phyloP scores from a whole-genome alignment of 2,113 vertebrate species.

The Conger conger region DNA sequence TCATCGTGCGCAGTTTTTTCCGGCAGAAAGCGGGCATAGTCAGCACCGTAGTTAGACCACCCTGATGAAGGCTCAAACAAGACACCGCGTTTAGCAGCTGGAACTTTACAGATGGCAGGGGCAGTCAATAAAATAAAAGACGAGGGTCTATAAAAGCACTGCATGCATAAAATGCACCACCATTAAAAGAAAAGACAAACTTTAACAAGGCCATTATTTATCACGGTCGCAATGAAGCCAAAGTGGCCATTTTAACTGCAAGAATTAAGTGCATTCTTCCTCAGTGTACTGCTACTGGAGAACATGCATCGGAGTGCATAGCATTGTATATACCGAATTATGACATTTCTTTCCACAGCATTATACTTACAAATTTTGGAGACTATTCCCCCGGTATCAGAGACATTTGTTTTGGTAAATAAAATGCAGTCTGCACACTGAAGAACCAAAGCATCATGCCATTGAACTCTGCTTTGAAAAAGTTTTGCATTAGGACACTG shows the following conservation, averaged over 20 bases:
- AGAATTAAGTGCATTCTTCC: slow-evolving; percentile 32
- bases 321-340: slow-evolving; percentile 31
- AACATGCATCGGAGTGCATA: slow-evolving; percentile 39
- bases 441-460: background rate
- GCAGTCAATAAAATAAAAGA: slow-evolving; percentile 61
- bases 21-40: background rate
- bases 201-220: slow-evolving; percentile 58
- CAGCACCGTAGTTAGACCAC: slow-evolving; percentile 5
- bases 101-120: slow-evolving; percentile 61
- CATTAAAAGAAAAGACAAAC: slow-evolving; percentile 47
- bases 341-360: slow-evolving; percentile 40
- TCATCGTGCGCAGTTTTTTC: background rate
- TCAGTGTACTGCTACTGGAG: slow-evolving; percentile 34
- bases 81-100: slow-evolving; percentile 52
- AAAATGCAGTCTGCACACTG: background rate
- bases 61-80: slow-evolving; percentile 47
- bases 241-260: slow-evolving; percentile 43
- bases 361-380: slow-evolving; percentile 18
- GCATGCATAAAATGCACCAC: slow-evolving; percentile 47
- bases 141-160: slow-evolving; percentile 53
- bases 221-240: slow-evolving; percentile 51
- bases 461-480: background rate
- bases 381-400: background rate
- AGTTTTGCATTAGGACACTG: background rate
- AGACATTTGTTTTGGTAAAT: slow-evolving; percentile 13